Percentiles rank a stretch among this genome's conserved stretches.
Conservation (phyloP, 2,113 vertebrate genomes). For the Pampusana beccarii region DNA sequence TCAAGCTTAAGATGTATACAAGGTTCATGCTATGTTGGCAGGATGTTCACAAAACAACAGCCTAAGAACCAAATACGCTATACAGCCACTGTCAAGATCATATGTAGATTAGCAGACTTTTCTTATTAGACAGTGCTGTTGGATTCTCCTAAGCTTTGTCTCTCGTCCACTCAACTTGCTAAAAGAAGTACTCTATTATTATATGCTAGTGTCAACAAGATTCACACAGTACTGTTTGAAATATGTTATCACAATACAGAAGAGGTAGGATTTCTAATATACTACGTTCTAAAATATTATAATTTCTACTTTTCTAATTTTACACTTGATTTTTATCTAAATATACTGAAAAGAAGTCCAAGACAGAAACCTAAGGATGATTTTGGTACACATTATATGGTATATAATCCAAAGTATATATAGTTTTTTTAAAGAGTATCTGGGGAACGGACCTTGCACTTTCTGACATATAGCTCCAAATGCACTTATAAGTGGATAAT, state of each 20-base stretch:
- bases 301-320: not conserved
- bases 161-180: not conserved
- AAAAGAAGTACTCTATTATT: not conserved
- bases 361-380: not conserved
- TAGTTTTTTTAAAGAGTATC: not conserved
- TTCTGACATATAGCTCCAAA: not conserved
- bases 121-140: not conserved
- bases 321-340: not conserved
- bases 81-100: not conserved
- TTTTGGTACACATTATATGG: not conserved
- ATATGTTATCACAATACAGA: not conserved
- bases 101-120: not conserved
- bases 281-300: not conserved
- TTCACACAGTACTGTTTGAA: not conserved
- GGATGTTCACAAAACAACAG: not conserved
- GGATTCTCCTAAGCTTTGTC: not conserved
- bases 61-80: not conserved
- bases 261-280: not conserved
- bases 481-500: not conserved
- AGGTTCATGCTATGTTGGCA: not conserved
- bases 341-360: not conserved
- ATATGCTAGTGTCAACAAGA: not conserved
- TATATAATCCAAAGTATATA: not conserved
- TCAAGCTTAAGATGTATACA: fast-evolving
- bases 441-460: not conserved